Percentiles rank a stretch among this genome's conserved stretches.
phyloP scores from a whole-genome alignment of 2,888 invertebrate species.

The Lottia gigantea region DNA sequence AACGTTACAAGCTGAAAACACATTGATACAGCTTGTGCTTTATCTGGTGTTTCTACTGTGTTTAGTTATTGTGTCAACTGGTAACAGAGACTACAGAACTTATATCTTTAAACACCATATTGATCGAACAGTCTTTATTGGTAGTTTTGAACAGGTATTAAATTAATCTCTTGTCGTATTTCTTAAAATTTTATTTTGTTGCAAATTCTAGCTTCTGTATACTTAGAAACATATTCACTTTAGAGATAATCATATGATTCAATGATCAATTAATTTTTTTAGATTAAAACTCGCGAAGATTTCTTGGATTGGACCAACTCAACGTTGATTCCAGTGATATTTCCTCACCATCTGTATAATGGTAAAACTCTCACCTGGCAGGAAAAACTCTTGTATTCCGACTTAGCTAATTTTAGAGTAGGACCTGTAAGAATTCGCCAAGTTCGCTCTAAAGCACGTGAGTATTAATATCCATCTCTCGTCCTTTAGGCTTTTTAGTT shows the following conservation, averaged over 20 bases:
- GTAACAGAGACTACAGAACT: conserved; percentile 43
- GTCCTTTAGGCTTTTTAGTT: no score
- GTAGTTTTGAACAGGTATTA: conserved; percentile 6
- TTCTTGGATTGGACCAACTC: conserved; percentile 40
- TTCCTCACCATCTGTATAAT: conserved; percentile 37
- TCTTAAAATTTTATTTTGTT: no score
- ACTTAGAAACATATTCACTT: no score
- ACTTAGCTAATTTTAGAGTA: conserved; percentile 41
- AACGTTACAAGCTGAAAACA: conserved; percentile 27
- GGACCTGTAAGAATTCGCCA: conserved; percentile 54
- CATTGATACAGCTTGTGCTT: conserved; percentile 31
- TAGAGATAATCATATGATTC: no score
- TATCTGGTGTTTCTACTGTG: conserved; percentile 44
- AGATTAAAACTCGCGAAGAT: conserved; percentile 38
- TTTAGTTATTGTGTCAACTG: conserved; percentile 42
- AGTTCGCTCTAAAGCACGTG: conserved; percentile 39
- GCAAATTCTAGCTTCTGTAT: no score
- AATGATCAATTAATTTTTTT: background rate
- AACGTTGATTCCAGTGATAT: conserved; percentile 39
- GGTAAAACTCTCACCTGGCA: conserved; percentile 40
- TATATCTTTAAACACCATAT: conserved; percentile 39
- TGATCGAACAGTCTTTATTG: conserved; percentile 31
- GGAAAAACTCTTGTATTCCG: conserved; percentile 35
- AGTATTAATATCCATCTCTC: background rate
- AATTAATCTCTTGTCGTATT: no score